Evolutionary conservation across 2,113 vertebrate genomes (phyloP).

Genomic region (Centropus unirufus): DNA sequence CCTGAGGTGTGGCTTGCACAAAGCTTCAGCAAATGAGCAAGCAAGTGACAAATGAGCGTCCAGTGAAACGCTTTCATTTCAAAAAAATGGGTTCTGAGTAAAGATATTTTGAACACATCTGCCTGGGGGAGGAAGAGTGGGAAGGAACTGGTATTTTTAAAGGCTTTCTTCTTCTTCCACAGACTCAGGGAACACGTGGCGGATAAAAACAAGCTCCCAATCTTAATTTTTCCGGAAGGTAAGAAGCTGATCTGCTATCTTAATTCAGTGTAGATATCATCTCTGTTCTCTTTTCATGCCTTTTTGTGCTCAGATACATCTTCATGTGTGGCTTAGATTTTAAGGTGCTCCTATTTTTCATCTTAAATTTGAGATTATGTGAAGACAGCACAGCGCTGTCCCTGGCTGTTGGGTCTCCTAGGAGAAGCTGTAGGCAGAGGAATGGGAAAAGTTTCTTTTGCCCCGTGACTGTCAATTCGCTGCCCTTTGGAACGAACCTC

Average conservation of each 20-base stretch:
- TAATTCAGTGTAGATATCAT: background rate
- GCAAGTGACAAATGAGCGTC: background rate
- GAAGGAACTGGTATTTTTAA: background rate
- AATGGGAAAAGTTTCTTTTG: background rate
- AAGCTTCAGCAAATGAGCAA: background rate
- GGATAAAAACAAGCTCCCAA: conserved; percentile 90
- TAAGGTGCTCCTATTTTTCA: background rate
- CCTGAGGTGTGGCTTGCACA: background rate
- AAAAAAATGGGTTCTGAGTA: background rate
- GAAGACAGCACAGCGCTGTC: background rate
- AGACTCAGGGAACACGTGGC: conserved; percentile 89
- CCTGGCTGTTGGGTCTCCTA: background rate
- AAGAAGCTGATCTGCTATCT: conserved; percentile 40
- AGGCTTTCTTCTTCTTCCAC: conserved; percentile 48
- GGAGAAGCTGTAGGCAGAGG: background rate
- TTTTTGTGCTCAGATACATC: background rate
- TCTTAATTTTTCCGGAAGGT: conserved; percentile 98
- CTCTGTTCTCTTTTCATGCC: background rate
- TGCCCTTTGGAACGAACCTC: background rate
- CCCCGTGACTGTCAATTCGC: background rate
- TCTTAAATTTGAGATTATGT: background rate
- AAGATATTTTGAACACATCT: background rate
- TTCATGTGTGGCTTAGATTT: background rate
- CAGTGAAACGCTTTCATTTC: background rate
- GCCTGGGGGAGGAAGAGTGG: background rate